phyloP scores from a whole-genome alignment of 2,888 invertebrate genomes.

The Zonitis immaculata region DNA sequence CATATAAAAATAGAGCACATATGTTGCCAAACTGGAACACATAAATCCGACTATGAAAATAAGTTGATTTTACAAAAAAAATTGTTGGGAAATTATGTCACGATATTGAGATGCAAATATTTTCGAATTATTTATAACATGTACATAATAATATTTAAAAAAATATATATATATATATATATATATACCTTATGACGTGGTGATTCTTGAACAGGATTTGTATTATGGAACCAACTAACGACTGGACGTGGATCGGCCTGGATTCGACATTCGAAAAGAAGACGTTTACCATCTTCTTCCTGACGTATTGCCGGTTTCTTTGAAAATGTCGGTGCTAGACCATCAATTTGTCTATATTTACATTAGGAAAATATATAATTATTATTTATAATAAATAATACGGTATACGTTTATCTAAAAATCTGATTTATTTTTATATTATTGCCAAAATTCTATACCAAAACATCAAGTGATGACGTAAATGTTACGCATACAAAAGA shows the following conservation, averaged over 20 bases:
- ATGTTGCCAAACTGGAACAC: constrained; percentile 30
- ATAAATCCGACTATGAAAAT: constrained; percentile 27
- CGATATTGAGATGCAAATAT: constrained; percentile 9
- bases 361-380: constrained; percentile 28
- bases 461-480: constrained; percentile 38
- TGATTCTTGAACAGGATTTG: constrained; percentile 72
- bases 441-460: constrained; percentile 10
- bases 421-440: constrained; percentile 8
- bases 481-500: constrained; percentile 32
- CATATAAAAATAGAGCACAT: constrained; percentile 31
- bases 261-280: constrained; percentile 91
- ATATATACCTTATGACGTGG: constrained; percentile 75
- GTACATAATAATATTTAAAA: too few species aligned
- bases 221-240: constrained; percentile 89
- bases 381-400: neutral
- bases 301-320: constrained; percentile 97
- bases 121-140: constrained; percentile 3
- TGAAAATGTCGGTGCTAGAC: constrained; percentile 95
- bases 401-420: neutral
- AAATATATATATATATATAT: too few species aligned
- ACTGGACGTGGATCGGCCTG: constrained; percentile 88
- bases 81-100: constrained; percentile 16
- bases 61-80: constrained; percentile 20
- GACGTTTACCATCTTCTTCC: constrained; percentile 91
- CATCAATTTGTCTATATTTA: constrained; percentile 84